Base-by-base conservation (phyloP, 1,140 invertebrate species). In the Conopomorpha cramerella region DNA sequence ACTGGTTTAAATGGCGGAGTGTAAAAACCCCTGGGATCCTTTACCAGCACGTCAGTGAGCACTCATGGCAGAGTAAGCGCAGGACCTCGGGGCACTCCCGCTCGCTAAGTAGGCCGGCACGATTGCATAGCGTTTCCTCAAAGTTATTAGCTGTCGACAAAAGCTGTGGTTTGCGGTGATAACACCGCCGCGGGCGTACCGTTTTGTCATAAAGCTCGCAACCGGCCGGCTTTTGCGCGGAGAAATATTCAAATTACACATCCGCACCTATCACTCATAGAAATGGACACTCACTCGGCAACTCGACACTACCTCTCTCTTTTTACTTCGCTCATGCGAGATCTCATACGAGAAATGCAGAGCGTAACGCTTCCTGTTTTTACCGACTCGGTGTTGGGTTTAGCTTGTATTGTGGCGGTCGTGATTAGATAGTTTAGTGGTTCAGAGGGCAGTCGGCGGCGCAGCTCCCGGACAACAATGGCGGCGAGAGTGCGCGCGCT, bases 331-430 rank as follows among this genome's bases (percentile, higher is more conserved):
- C 34, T 48, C 49, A 61, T 59, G 4, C 19, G 19, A 23, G 19
- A 23, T 23, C 19, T 4, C 10, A 23, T 10, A 23, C 10, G 19
- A 52, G 56, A 63, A 72, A 72, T 65, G 60, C 65, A 65, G 54
- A 66, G 61, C 68, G 68, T 62, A 73, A 73, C 68, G 58, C 49
- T 70, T 73, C 62, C 65, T 63, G 45, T 41, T 34, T 36, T 41
- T 38, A 18, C 32, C 28, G 26, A n/a, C n/a, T 30, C 37, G 41
- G 29, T 35, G 34, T 43, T 40, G 39, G 18, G 29, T 59, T 54
- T 55, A 51, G 50, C 59, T 63, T 51, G 50, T 46, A 56, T 62
- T 60, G 57, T 63, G 39, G 37, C 28, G n/a, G 17, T 25, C 42
- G 39, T 45, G 45, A 49, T 55, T 55, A 42, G 49, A 46, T 47